phyloP scores from a whole-genome alignment of 2,797 vertebrate genomes.

The Oreochromis grahami region DNA sequence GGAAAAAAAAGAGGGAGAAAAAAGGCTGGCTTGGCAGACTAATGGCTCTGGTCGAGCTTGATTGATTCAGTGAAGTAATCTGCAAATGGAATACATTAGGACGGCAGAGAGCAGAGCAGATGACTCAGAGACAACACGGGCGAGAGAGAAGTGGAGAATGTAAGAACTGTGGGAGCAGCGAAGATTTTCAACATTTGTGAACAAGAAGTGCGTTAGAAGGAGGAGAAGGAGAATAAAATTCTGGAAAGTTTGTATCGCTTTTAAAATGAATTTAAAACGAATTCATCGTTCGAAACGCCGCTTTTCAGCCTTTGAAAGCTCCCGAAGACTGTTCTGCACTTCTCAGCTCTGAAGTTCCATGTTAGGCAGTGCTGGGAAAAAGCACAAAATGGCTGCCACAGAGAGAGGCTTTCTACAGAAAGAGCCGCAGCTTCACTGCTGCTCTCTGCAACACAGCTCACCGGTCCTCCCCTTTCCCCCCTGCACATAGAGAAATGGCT shows the following conservation, averaged over 20 bases:
- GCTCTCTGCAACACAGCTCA: slow-evolving; percentile 7
- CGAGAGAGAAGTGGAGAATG: slow-evolving; percentile 26
- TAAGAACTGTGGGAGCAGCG: slow-evolving; percentile 22
- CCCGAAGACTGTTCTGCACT: not conserved
- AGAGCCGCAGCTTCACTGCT: slow-evolving; percentile 43
- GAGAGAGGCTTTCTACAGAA: slow-evolving; percentile 51
- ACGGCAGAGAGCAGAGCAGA: slow-evolving; percentile 46
- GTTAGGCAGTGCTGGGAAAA: slow-evolving; percentile 64
- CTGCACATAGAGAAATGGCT: not conserved
- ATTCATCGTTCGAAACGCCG: not conserved
- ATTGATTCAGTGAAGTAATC: slow-evolving; percentile 76
- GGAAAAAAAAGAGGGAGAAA: not conserved
- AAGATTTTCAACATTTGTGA: slow-evolving; percentile 16
- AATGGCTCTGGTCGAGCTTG: slow-evolving; percentile 68
- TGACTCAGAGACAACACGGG: slow-evolving; percentile 50
- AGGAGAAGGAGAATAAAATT: not conserved
- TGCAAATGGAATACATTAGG: slow-evolving; percentile 76
- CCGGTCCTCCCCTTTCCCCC: not conserved
- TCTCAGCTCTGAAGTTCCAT: slow-evolving; percentile 63
- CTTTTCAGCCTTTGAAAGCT: not conserved
- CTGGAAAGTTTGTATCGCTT: not conserved
- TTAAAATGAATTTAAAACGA: not conserved
- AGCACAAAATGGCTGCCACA: slow-evolving; percentile 76
- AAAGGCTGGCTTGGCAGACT: slow-evolving; percentile 58
- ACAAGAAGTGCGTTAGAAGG: not conserved